Percentiles rank a stretch among this genome's conserved stretches.
Conservation (phyloP, 2,888 invertebrate genomes). For the Leptopterna dolabrata region DNA sequence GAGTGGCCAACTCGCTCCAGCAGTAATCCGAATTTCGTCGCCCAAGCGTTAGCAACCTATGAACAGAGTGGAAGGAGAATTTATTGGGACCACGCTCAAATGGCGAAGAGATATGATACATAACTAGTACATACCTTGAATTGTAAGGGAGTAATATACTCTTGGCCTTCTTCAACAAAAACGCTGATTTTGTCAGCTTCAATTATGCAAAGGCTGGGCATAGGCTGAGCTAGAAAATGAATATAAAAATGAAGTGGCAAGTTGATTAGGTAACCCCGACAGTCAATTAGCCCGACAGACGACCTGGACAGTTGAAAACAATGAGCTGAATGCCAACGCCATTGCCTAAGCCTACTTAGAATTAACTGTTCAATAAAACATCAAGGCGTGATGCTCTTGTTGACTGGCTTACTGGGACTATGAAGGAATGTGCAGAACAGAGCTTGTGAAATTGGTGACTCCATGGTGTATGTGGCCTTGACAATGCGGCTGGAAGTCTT, state of each 20-base stretch:
- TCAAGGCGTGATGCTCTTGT: too few species aligned
- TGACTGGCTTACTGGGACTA: constrained; percentile 63
- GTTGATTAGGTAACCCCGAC: background rate
- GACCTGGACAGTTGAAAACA: too few species aligned
- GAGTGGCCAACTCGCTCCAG: constrained; percentile 74
- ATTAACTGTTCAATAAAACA: too few species aligned
- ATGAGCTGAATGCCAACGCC: too few species aligned
- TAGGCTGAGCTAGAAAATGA: constrained; percentile 57
- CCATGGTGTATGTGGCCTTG: constrained; percentile 81
- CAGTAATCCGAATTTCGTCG: constrained; percentile 85
- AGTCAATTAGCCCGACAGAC: background rate
- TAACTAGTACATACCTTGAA: constrained; percentile 68
- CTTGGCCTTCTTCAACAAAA: constrained; percentile 83
- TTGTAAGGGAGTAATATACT: constrained; percentile 84
- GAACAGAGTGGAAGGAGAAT: constrained; percentile 61
- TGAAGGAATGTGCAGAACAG: constrained; percentile 76
- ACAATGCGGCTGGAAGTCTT: constrained; percentile 65
- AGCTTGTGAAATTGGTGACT: constrained; percentile 84
- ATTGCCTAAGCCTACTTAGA: too few species aligned
- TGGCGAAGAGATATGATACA: background rate
- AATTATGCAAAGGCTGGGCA: constrained; percentile 75
- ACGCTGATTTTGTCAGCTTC: constrained; percentile 82
- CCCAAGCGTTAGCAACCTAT: constrained; percentile 84
- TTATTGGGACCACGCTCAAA: background rate
- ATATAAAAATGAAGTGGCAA: background rate